Conservation (phyloP, 2,797 vertebrate genomes). For the Bovichtus variegatus region DNA sequence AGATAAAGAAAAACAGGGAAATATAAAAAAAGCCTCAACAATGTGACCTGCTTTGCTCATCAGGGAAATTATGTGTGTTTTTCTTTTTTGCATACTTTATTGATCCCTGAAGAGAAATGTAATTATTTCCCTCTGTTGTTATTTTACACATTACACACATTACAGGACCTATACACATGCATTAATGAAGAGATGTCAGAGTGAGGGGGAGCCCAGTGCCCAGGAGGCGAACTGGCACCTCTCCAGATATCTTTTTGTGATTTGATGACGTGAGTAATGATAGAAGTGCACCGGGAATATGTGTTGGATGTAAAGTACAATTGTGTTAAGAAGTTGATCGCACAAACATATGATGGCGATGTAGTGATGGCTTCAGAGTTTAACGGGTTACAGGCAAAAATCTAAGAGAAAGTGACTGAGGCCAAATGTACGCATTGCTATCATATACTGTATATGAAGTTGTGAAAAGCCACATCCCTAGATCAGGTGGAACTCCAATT, state of each 20-base stretch:
- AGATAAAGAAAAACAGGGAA: slow-evolving; percentile 1
- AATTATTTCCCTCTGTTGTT: too few relatives aligned
- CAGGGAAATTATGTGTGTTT: too few relatives aligned
- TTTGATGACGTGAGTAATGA: background rate
- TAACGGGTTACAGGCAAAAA: too few relatives aligned
- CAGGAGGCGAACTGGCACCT: too few relatives aligned
- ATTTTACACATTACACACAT: too few relatives aligned
- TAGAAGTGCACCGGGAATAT: background rate
- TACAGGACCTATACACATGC: too few relatives aligned
- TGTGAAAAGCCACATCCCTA: background rate
- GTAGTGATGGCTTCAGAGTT: background rate
- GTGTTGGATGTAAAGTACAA: background rate
- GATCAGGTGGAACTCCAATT: background rate
- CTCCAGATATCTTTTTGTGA: background rate
- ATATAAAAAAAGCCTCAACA: background rate
- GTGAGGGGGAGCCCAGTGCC: background rate
- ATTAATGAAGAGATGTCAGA: too few relatives aligned
- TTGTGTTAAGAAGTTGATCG: background rate
- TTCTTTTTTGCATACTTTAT: too few relatives aligned
- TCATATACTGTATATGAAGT: background rate
- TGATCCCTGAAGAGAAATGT: too few relatives aligned
- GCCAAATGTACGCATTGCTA: background rate
- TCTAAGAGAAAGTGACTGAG: background rate
- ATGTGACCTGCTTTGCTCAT: background rate
- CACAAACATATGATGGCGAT: background rate